Percentiles rank a stretch among this genome's conserved stretches.
phyloP scores from a whole-genome alignment of 2,888 invertebrate genomes.

The Metallyticus violacea region DNA sequence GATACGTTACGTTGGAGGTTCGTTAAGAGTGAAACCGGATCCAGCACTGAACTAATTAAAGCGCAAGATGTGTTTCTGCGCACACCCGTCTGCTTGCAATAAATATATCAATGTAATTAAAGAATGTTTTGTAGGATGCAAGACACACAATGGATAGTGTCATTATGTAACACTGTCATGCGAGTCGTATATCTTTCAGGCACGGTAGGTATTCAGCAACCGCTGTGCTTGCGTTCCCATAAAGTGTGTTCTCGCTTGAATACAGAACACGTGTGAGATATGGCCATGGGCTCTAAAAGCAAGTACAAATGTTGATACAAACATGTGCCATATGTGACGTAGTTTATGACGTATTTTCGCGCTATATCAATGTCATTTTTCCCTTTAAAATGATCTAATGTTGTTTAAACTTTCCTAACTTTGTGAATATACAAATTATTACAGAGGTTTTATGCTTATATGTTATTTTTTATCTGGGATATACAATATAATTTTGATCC shows the following conservation, averaged over 20 bases:
- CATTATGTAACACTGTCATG: neutral
- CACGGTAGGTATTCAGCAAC: neutral
- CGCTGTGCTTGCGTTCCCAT: neutral
- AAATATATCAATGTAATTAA: neutral
- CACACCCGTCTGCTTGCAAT: neutral
- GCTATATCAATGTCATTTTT: neutral
- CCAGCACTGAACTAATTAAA: neutral
- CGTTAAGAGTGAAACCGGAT: too few relatives aligned
- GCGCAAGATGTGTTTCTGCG: neutral
- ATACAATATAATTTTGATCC: too few relatives aligned
- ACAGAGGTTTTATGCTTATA: too few relatives aligned
- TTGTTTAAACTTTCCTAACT: too few relatives aligned
- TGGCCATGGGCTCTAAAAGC: neutral
- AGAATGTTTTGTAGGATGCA: neutral
- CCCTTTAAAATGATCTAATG: too few relatives aligned
- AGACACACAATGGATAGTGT: neutral
- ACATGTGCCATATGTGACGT: neutral
- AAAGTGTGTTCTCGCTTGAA: too few relatives aligned
- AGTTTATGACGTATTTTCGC: neutral
- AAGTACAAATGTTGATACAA: neutral
- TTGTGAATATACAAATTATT: too few relatives aligned
- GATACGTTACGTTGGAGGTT: neutral
- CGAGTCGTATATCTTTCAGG: neutral
- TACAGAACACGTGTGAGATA: neutral
- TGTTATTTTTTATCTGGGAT: too few relatives aligned